Conservation (phyloP, 1,140 invertebrate genomes). For the Atta colombica region DNA sequence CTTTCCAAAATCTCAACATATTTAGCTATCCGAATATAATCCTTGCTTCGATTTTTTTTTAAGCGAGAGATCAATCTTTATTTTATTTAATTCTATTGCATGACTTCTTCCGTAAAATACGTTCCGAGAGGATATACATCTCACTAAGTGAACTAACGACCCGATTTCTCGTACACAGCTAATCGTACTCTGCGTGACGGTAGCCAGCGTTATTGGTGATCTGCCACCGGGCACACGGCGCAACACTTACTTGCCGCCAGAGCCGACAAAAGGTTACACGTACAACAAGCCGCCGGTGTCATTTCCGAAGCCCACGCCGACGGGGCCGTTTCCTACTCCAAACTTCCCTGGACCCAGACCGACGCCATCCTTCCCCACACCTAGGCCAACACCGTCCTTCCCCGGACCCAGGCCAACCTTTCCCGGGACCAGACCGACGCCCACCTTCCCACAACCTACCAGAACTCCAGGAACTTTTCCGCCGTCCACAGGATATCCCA, state of each 20-base stretch:
- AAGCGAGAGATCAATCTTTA: neutral
- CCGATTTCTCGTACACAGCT: slow-evolving; percentile 71
- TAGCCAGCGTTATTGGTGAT: slow-evolving; percentile 81
- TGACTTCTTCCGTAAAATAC: neutral
- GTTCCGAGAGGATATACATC: neutral
- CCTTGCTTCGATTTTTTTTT: neutral
- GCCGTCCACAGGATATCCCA: slow-evolving; percentile 70
- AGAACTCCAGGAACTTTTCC: slow-evolving; percentile 30
- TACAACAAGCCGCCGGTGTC: slow-evolving; percentile 88
- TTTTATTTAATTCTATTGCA: neutral
- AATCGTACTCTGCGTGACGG: slow-evolving; percentile 83
- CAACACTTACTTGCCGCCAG: slow-evolving; percentile 89
- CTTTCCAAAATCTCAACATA: too few species aligned
- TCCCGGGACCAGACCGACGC: slow-evolving; percentile 64
- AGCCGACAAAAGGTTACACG: slow-evolving; percentile 88
- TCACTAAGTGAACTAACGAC: neutral
- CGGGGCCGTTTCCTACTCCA: slow-evolving; percentile 35
- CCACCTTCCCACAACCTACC: slow-evolving; percentile 45
- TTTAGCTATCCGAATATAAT: neutral
- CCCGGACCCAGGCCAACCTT: slow-evolving; percentile 71
- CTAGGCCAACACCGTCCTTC: slow-evolving; percentile 73
- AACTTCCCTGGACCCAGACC: slow-evolving; percentile 68
- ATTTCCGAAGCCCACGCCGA: slow-evolving; percentile 84
- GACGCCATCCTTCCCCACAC: slow-evolving; percentile 68
- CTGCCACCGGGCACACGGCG: slow-evolving; percentile 86